Evolutionary conservation across 2,888 invertebrate genomes (phyloP), one percentile per base, ranked within the genome.

Genomic region (Mesorhabditis belari): DNA sequence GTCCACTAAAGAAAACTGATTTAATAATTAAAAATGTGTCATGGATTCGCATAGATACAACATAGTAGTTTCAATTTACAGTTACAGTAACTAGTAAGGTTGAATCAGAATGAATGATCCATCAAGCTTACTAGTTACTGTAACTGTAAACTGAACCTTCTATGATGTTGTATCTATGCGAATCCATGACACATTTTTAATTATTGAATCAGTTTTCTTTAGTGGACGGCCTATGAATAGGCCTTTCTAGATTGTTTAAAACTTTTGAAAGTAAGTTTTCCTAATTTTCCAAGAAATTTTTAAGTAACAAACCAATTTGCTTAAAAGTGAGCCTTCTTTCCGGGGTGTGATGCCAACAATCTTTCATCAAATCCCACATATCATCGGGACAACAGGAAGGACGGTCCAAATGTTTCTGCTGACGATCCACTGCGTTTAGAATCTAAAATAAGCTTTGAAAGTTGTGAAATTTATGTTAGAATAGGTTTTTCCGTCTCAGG

Each of bases 321-420:
- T 88, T 87, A 82, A 98, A 98, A 65, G 89, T 90, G 0, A 96
- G 96, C 64, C 98, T 85, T 70, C 88, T 87, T 35, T 86, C 86
- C 0, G 92, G 89, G 73, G 94, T 92, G 80, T 95, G 93, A 63
- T 90, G 88, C 98, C 98, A 98, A 82, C 96, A 96, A 80, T 91
- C 90, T 71, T 89, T 85, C 95, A 98, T 95, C 12, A 92, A 83
- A 6, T 87, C 86, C 81, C 91, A 95, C 82, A 92, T 92, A 49
- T 91, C 91, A 70, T 89, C 88, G 0, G 96, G 93, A 80, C 95
- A 95, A 78, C 91, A 90, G 6, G 56, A 35, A 0, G 73, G 73
- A 29, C 69, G 55, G 3, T 62, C 58, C 3, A 73, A 67, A 25
- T 64, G 61, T 44, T 66, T 44, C 24, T 62, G 60, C 58, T 75